Evolutionary conservation across 2,888 invertebrate species (phyloP), one percentile per base, ranked within the genome.

Genomic region (Oegoconia quadripuncta): DNA sequence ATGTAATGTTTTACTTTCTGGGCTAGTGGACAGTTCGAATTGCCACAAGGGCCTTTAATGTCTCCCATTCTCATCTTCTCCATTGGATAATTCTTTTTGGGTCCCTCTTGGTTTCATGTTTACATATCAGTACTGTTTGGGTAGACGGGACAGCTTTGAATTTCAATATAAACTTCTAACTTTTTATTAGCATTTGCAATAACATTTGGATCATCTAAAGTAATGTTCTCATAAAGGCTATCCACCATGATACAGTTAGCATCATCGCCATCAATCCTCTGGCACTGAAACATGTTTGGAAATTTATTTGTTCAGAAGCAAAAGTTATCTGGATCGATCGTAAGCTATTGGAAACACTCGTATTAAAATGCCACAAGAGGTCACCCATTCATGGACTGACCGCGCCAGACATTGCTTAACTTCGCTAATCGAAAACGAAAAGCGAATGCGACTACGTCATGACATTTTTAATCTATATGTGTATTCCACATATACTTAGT

Each of bases 61-160:
- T 87, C 86, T 38, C 87, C 87, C 84, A 87, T 87, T 50, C 72
- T 73, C 33, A 87, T 75, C 47, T 81, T 81, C 36, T 77, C 65
- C 14, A 81, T 73, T 11, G 74, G 53, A 57, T 81, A 75, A 34
- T 53, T 59, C 48, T 72, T 77, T 44, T 66, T 64, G 18, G 47
- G 34, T 14, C 48, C 46, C 23, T 55, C 39, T 38, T 49, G 33
- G 25, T 46, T 2, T 32, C 46, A 27, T 65, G 67, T 17, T 59
- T 48, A 47, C 79, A 79, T 46, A 13, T 65, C 61, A 1, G 27
- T 50, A 6, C 50, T 59, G 22, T 41, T 46, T 29, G 46, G 50
- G 20, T 46, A 61, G 22, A 62, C 45, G 2, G 70, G 74, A 51
- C 86, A 86, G 43, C 73, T 81, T 41, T 80, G 69, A 7, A 78